phyloP scores from a whole-genome alignment of 2,797 vertebrate genomes.

The Calcarius lapponicus region DNA sequence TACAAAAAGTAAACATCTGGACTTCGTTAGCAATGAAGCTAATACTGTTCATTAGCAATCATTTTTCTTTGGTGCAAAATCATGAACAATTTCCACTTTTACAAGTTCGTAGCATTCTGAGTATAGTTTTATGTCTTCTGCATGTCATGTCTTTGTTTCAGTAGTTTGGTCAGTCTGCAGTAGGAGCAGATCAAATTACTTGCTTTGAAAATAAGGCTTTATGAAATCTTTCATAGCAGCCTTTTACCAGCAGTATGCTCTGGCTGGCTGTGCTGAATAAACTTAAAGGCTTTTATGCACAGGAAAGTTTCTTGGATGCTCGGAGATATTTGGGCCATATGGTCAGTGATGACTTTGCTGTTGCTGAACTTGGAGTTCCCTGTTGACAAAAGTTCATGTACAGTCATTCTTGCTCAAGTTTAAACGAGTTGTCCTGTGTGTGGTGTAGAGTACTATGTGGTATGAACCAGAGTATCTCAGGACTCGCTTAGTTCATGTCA shows the following conservation, averaged over 20 bases:
- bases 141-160: rapidly evolving
- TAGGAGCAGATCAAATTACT: not conserved
- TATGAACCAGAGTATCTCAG: not conserved
- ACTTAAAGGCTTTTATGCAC: not conserved
- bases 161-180: not conserved
- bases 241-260: not conserved
- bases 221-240: rapidly evolving
- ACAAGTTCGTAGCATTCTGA: not conserved
- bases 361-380: not conserved
- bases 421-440: not conserved
- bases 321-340: not conserved
- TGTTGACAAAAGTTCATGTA: rapidly evolving
- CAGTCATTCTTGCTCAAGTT: not conserved
- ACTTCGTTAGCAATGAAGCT: not conserved
- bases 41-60: not conserved
- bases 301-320: not conserved
- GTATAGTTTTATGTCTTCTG: not conserved
- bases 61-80: not conserved
- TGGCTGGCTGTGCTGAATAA: not conserved
- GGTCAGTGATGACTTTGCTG: not conserved
- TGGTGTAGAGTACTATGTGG: not conserved
- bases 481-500: not conserved
- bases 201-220: not conserved
- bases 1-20: not conserved
- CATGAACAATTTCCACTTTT: not conserved